Percentiles rank a stretch among this genome's conserved stretches.
Evolutionary conservation across 2,113 vertebrate species (phyloP).

Genomic region (Cyrtonyx montezumae): DNA sequence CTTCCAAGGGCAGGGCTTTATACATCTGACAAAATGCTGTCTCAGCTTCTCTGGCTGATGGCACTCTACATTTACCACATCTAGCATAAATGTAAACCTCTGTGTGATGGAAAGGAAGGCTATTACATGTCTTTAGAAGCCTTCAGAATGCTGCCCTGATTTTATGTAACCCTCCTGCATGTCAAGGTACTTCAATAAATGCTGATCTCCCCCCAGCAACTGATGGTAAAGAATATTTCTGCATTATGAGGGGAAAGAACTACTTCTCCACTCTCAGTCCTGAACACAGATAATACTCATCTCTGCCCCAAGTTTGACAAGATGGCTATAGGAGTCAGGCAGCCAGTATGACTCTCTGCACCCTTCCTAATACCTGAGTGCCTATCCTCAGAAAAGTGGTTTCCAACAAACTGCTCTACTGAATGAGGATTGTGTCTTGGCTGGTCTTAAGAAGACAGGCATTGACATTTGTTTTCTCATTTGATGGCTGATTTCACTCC

Average conservation of each 20-base stretch:
- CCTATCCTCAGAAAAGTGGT: background rate
- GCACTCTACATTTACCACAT: background rate
- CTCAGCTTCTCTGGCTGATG: background rate
- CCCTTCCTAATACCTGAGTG: background rate
- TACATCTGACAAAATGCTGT: background rate
- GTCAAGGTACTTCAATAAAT: background rate
- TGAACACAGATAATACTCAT: background rate
- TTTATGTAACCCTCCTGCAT: background rate
- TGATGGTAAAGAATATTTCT: background rate
- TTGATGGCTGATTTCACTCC: background rate
- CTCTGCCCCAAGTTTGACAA: background rate
- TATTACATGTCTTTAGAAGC: background rate
- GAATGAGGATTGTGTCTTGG: background rate
- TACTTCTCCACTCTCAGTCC: background rate
- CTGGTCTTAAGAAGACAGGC: background rate
- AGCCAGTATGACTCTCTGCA: accelerated
- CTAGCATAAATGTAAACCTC: background rate
- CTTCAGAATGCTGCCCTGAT: background rate
- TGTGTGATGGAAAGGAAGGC: background rate
- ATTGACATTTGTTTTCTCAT: background rate
- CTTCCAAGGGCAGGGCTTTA: background rate
- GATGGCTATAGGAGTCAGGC: background rate
- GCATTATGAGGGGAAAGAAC: background rate
- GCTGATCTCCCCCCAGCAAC: background rate
- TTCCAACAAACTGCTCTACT: background rate